Conservation (phyloP, 2,113 vertebrate species). For the Motacilla tschutschensis region DNA sequence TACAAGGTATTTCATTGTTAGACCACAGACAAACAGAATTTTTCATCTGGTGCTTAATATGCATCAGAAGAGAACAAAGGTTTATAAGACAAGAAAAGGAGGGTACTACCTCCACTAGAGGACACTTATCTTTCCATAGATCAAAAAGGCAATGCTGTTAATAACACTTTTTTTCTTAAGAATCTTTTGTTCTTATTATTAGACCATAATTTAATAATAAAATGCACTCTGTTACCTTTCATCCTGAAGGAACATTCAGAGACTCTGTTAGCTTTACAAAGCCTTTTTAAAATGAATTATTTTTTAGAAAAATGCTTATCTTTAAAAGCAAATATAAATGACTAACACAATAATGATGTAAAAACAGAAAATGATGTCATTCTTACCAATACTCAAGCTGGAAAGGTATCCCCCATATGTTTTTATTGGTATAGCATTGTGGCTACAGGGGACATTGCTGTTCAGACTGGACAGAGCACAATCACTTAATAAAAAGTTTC, state of each 20-base stretch:
- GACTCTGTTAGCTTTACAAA: neutral
- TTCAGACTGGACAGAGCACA: neutral
- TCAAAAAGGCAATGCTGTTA: slow-evolving; percentile 20
- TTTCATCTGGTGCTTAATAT: slow-evolving; percentile 71
- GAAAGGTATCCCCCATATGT: neutral
- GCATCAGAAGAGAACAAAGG: slow-evolving; percentile 67
- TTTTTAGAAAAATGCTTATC: neutral
- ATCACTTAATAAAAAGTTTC: neutral
- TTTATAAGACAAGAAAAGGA: slow-evolving; percentile 47
- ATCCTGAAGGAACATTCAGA: neutral
- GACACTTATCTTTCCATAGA: slow-evolving; percentile 34
- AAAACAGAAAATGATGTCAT: neutral
- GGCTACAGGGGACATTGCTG: neutral
- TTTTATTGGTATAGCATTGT: neutral
- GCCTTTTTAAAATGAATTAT: neutral
- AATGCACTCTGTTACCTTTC: neutral
- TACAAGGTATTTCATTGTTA: slow-evolving; percentile 72
- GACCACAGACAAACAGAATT: slow-evolving; percentile 70
- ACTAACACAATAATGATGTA: neutral
- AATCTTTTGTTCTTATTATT: neutral
- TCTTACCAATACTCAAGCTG: neutral
- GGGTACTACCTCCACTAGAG: slow-evolving; percentile 13
- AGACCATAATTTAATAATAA: neutral
- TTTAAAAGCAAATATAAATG: neutral
- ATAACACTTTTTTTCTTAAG: neutral